Conservation (phyloP, 1,140 invertebrate species). For the Heliconius hewitsoni region DNA sequence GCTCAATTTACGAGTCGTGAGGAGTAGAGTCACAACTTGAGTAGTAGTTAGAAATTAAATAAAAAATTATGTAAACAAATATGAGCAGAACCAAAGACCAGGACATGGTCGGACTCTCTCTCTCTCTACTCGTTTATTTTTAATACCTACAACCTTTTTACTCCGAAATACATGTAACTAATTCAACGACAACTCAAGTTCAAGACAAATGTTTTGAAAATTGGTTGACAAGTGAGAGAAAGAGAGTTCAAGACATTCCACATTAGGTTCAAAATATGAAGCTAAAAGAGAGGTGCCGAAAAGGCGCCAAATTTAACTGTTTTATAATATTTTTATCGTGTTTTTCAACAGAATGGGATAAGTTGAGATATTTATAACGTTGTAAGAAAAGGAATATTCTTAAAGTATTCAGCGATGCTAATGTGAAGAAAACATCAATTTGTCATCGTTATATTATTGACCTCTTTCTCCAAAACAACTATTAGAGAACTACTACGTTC, state of each 20-base stretch:
- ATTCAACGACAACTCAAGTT: too few species aligned
- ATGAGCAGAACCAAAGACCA: too few species aligned
- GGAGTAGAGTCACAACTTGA: too few species aligned
- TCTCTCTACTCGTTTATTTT: too few species aligned
- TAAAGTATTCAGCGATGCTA: background rate
- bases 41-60: too few species aligned
- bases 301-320: background rate
- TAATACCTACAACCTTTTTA: too few species aligned
- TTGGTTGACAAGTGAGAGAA: background rate
- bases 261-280: background rate
- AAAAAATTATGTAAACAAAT: too few species aligned
- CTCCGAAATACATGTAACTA: too few species aligned
- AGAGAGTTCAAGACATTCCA: too few species aligned
- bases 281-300: background rate
- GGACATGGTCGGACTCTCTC: too few species aligned
- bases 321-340: background rate
- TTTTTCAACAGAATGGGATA: background rate
- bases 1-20: too few species aligned
- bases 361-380: background rate
- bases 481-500: background rate
- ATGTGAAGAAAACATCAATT: slow-evolving; percentile 1
- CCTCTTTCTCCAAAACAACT: background rate
- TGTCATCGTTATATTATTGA: background rate
- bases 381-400: background rate
- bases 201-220: too few species aligned